Percentiles rank a stretch among this genome's conserved stretches.
These are phyloP conservation scores for Pseudeuparius sepicola DNA, from an alignment of 2,888 invertebrate species.

Conservation along the genomic window DNA sequence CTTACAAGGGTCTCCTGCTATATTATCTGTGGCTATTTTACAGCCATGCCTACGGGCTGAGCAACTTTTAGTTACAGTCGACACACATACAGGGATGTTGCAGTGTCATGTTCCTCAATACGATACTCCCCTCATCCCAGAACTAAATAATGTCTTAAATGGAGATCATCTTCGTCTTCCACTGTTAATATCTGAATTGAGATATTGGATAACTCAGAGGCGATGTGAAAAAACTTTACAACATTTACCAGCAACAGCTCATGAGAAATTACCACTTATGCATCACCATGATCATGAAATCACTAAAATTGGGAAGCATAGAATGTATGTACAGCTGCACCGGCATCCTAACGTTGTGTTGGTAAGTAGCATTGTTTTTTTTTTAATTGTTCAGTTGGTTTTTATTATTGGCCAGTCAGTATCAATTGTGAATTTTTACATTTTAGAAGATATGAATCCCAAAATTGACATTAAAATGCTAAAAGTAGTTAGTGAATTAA, in stretches of 20 bases:
- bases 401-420: no score
- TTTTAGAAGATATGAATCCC: no score
- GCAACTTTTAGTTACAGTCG: conserved; percentile 84
- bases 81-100: conserved; percentile 87
- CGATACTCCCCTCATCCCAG: conserved; percentile 69
- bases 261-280: conserved; percentile 74
- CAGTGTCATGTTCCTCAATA: conserved; percentile 90
- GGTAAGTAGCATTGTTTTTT: conserved; percentile 43
- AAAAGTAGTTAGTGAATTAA: no score
- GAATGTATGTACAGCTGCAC: conserved; percentile 74
- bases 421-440: no score
- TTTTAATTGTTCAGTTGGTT: no score
- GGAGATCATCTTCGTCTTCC: conserved; percentile 59
- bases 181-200: conserved; percentile 56
- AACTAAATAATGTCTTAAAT: conserved; percentile 72
- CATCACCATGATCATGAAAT: conserved; percentile 72
- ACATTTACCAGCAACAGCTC: conserved; percentile 81
- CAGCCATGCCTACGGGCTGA: conserved; percentile 87
- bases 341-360: conserved; percentile 78
- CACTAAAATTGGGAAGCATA: conserved; percentile 63
- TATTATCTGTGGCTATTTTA: conserved; percentile 81
- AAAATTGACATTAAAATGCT: no score
- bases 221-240: conserved; percentile 92
- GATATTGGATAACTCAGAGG: conserved; percentile 81
- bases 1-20: conserved; percentile 85